Evolutionary conservation across 2,888 invertebrate genomes (phyloP), one percentile per base, ranked within the genome.

Genomic region (Hybos culiciformis): DNA sequence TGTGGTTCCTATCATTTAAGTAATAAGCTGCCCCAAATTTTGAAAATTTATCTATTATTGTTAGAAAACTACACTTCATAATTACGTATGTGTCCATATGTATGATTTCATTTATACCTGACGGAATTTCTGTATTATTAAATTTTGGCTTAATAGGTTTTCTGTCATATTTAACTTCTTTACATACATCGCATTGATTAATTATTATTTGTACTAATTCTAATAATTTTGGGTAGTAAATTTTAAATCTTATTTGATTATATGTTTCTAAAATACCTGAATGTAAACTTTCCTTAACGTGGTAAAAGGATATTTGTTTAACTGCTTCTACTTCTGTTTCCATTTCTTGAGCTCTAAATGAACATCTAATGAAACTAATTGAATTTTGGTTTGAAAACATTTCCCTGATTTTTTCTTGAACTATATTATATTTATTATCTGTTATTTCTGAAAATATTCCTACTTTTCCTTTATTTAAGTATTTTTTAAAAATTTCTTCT

Each of bases 91-190:
- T 33, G 34, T 43, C 42, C 9, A 43, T 14, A 26, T 46, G 41
- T 5, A 46, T 33, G 11, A 46, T 43, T 40, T 43, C 40, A 19
- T 41, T 32, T 11, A 32, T 37, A 19, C 15, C n/a, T 6, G 11
- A 9, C 3, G 45, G 36, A 3, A 42, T 42, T 37, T 39, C 37
- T 6, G 42, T 45, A 4, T 40, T 17, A 21, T 42, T 3, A 21
- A 46, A 45, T 45, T 45, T 42, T 3, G 21, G 39, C 31, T 36
- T 45, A n/a, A 42, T 42, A 26, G 45, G 42, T 4, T 45, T 45
- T 19, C 45, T 21, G 17, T 36, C 41, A 19, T 41, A 41, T 19
- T 36, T 41, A 4, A 19, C 24, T 15, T 1, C 31, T 6, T 19
- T 32, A 14, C 33, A 40, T 19, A 15, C 33, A 20, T 32, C 40